Conservation (phyloP, 2,888 invertebrate genomes). For the Cristatella mucedo region DNA sequence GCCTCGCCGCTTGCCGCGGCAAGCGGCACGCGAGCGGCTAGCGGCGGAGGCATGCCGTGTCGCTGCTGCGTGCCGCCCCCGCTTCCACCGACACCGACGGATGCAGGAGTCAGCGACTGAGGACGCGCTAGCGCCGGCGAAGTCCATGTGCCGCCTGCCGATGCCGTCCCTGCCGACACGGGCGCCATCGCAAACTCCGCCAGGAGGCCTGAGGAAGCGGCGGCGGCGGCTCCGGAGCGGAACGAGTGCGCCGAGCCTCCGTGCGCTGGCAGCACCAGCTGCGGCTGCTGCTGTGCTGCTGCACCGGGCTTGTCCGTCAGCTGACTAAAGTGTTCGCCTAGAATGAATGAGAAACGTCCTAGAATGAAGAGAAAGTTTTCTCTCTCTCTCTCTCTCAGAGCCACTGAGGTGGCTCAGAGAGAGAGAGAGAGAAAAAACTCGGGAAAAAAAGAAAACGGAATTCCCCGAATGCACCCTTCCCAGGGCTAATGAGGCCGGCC, state of each 20-base stretch:
- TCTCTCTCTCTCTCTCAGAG: no score
- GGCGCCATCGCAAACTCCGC: constrained; percentile 2
- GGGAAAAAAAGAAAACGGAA: no score
- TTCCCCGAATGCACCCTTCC: no score
- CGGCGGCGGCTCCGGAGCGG: not conserved
- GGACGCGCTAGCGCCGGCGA: constrained; percentile 17
- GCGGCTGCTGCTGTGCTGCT: no score
- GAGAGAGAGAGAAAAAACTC: no score
- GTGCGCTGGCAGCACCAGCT: no score
- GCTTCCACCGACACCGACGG: constrained; percentile 17
- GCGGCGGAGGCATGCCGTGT: no score
- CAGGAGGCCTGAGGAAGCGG: constrained; percentile 7
- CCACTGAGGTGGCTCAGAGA: no score
- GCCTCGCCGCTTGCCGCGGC: no score
- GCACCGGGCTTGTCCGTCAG: constrained; percentile 16
- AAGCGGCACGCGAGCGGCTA: no score
- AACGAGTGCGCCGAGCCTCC: not conserved
- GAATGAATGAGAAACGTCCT: constrained; percentile 7
- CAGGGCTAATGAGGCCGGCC: no score
- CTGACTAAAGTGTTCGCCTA: constrained; percentile 24
- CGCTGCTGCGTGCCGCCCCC: no score
- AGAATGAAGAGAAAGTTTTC: not conserved
- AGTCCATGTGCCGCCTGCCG: constrained; percentile 15
- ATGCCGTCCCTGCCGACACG: not conserved
- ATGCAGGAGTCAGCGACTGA: constrained; percentile 14